phyloP scores from a whole-genome alignment of 2,797 vertebrate species.

The Tragopan temminckii region DNA sequence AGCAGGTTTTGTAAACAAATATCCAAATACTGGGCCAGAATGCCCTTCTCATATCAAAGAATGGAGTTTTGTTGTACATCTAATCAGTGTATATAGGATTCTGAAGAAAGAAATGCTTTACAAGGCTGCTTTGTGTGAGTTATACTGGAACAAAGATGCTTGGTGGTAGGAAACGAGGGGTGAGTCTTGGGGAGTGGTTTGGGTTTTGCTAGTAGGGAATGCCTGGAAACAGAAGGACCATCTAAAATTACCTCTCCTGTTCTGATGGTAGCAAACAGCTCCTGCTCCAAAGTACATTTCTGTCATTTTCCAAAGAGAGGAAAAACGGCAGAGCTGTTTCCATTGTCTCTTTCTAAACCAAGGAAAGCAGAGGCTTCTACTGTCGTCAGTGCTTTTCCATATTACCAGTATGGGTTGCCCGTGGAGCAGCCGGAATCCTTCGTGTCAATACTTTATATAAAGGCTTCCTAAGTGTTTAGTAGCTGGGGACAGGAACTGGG shows the following conservation, averaged over 20 bases:
- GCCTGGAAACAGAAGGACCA: not conserved
- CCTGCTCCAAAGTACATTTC: not conserved
- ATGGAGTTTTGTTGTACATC: slow-evolving; percentile 40
- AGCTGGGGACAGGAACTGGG: slow-evolving; percentile 43
- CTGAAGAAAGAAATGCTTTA: slow-evolving; percentile 62
- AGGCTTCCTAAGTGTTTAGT: not conserved
- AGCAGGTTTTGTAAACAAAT: slow-evolving; percentile 22
- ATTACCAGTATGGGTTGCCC: not conserved
- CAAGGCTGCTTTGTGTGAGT: slow-evolving; percentile 54
- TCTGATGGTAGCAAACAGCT: not conserved
- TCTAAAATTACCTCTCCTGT: not conserved
- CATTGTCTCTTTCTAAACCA: not conserved
- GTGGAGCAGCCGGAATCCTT: not conserved
- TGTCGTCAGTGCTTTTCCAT: not conserved
- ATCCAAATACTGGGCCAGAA: not conserved
- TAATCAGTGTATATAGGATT: slow-evolving; percentile 40
- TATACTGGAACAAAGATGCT: slow-evolving; percentile 34
- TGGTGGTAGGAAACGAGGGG: slow-evolving; percentile 49
- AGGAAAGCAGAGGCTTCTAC: not conserved
- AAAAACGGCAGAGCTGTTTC: not conserved
- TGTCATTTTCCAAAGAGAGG: not conserved
- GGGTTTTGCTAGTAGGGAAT: not conserved
- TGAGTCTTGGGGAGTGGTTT: slow-evolving; percentile 39
- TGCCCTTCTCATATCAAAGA: slow-evolving; percentile 31
- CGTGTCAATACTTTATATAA: not conserved